A percentile compares a stretch with the other conserved stretches of the same genome.
These are phyloP conservation scores for Globodera rostochiensis DNA, from an alignment of 1,140 invertebrate species.

Conservation along the genomic window DNA sequence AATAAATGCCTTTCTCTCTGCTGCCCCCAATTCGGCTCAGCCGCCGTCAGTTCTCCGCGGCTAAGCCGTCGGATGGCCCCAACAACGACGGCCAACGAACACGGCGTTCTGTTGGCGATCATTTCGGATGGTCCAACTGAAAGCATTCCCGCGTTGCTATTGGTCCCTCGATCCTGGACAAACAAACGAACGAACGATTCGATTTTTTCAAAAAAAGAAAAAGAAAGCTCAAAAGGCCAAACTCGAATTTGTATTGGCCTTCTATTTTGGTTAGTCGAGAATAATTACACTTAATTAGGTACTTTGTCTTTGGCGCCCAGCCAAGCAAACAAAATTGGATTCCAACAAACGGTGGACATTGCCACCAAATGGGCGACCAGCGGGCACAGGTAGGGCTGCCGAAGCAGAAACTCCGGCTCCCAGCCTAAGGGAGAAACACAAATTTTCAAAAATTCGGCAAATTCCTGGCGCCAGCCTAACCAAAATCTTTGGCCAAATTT, in stretches of 20 bases:
- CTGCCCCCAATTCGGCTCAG: background rate
- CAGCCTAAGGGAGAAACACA: constrained; percentile 37
- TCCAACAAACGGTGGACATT: constrained; percentile 61
- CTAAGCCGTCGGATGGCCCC: background rate
- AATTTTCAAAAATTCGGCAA: background rate
- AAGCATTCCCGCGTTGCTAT: background rate
- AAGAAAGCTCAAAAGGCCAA: background rate
- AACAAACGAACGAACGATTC: background rate
- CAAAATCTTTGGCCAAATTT: constrained; percentile 58
- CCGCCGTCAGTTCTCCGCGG: background rate
- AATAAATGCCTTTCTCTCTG: too few species aligned
- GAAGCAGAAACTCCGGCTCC: constrained; percentile 47
- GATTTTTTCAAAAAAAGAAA: too few species aligned
- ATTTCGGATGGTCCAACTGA: background rate
- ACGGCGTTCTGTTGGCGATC: background rate
- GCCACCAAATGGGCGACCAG: constrained; percentile 57
- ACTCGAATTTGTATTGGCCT: background rate
- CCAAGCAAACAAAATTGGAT: constrained; percentile 62
- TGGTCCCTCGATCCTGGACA: background rate
- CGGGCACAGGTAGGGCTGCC: constrained; percentile 58
- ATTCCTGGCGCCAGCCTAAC: constrained; percentile 35
- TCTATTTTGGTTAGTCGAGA: background rate
- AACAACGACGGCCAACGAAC: background rate
- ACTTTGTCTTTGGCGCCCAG: constrained; percentile 20
- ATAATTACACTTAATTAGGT: background rate